A percentile compares a stretch with the other conserved stretches of the same genome.
These are phyloP conservation scores for Phanerotoma sp. DNA, from an alignment of 2,888 invertebrate genomes.

Conservation along the genomic window DNA sequence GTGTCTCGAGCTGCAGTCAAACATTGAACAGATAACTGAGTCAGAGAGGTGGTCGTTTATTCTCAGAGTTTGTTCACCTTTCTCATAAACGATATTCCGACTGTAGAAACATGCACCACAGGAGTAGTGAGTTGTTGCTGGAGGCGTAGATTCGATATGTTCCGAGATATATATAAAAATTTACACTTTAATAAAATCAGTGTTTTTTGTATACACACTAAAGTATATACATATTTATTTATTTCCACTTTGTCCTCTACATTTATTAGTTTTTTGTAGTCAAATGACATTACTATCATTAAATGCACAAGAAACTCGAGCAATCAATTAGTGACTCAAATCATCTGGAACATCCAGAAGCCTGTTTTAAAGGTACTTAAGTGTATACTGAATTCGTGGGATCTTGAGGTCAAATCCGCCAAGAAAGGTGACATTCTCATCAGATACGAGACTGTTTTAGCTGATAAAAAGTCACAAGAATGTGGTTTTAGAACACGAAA, in stretches of 20 bases:
- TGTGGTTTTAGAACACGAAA: neutral
- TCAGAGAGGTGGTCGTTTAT: constrained; percentile 15
- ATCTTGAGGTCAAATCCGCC: constrained; percentile 17
- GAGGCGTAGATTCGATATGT: neutral
- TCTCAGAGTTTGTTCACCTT: constrained; percentile 47
- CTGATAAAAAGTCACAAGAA: neutral
- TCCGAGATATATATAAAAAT: neutral
- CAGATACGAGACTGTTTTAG: neutral
- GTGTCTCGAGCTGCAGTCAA: constrained; percentile 1
- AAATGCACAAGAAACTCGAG: neutral
- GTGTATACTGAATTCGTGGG: constrained; percentile 10
- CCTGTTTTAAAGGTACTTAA: neutral
- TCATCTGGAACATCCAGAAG: constrained; percentile 13
- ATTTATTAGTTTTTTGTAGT: no score
- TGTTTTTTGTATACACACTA: neutral
- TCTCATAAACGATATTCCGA: constrained; percentile 9
- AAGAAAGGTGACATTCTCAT: constrained; percentile 12
- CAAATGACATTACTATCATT: neutral
- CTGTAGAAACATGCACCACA: constrained; percentile 2
- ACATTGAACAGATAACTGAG: neutral
- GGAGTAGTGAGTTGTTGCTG: neutral
- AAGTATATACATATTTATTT: no score
- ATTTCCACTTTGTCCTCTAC: no score
- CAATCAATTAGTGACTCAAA: neutral
- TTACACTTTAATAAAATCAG: neutral